Evolutionary conservation across 2,113 vertebrate species (phyloP), one percentile per base, ranked within the genome.

Genomic region (Lanius ludovicianus): DNA sequence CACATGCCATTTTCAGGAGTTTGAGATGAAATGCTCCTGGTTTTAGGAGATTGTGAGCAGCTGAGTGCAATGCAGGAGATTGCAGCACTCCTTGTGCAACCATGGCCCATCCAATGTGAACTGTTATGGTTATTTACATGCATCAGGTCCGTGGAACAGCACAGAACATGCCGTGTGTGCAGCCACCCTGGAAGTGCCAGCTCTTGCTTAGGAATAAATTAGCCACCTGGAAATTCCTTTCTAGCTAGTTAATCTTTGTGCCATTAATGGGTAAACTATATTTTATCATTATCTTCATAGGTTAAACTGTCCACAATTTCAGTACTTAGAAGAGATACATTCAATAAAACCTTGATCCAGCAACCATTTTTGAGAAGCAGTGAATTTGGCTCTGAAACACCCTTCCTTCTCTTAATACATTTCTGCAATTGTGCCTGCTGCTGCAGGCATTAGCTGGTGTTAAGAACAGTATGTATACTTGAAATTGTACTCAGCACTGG

Each of bases 61-160:
- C 18, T 10, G 8, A 62, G 23, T 39, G 22, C 9, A 41, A 28
- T 49, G 52, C 35, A 68, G 84, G 59, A 3, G 6, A 18, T 4
- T 37, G 24, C 24, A 63, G 6, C 5, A 1, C 20, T 69, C 10
- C 16, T 13, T 47, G 37, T 42, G 20, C 37, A 64, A 5, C 15
- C 12, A 1, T 7, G 31, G 44, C 19, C n/a, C 46, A 59, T 47
- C 23, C 3, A 3, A 3, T 0, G 4, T 3, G 4, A 44, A 12
- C 37, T 53, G 8, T 33, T 64, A 7, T 12, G 39, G 17, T 23
- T 65, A 22, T 50, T 57, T 15, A 35, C 9, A 8, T 1, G 0
- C 11, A 9, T 14, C 19, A 31, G 12, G 12, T 28, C 52, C 21
- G 30, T 37, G 64, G 44, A 67, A 60, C 9, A 78, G 14, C 46